Evolutionary conservation across 2,888 invertebrate species (phyloP).

Genomic region (Microplitis manilae): DNA sequence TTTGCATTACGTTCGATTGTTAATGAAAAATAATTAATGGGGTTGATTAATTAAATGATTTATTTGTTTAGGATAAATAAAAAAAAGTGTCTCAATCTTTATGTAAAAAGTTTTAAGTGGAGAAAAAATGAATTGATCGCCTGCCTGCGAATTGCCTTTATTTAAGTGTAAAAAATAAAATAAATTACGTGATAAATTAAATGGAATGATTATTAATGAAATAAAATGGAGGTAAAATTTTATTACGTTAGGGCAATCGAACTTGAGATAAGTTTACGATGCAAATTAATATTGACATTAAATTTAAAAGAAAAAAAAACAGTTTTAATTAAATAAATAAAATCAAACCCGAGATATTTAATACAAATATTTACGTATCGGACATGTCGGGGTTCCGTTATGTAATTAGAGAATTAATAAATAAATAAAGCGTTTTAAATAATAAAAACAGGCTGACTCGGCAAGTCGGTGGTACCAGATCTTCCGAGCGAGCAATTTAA

Average conservation of each 20-base stretch:
- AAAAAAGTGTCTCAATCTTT: slow-evolving; percentile 2
- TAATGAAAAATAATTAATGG: slow-evolving; percentile 10
- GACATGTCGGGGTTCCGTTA: slow-evolving; percentile 27
- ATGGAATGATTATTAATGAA: slow-evolving; percentile 14
- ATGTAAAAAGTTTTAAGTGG: slow-evolving; percentile 32
- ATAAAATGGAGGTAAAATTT: background rate
- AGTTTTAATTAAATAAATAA: slow-evolving; percentile 28
- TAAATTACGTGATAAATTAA: slow-evolving; percentile 3
- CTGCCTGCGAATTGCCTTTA: slow-evolving; percentile 42
- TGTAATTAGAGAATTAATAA: slow-evolving; percentile 21
- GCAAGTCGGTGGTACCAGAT: slow-evolving; percentile 40
- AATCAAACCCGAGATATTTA: slow-evolving; percentile 43
- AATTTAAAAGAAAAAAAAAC: slow-evolving; percentile 19
- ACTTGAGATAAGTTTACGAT: slow-evolving; percentile 11
- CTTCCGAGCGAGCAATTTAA: slow-evolving; percentile 50
- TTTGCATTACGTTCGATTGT: slow-evolving; percentile 21
- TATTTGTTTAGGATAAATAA: background rate
- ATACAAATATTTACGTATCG: slow-evolving; percentile 14
- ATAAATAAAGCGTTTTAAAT: slow-evolving; percentile 2
- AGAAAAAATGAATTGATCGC: slow-evolving; percentile 29
- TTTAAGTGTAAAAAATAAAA: slow-evolving; percentile 36
- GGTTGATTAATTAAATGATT: slow-evolving; percentile 6
- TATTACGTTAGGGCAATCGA: slow-evolving; percentile 25
- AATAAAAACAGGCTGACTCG: slow-evolving; percentile 29
- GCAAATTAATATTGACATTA: background rate